A percentile compares a stretch with the other conserved stretches of the same genome.
Evolutionary conservation across 64 coral and sea anemone species (phyloP).

Genomic region (Actinia equina): DNA sequence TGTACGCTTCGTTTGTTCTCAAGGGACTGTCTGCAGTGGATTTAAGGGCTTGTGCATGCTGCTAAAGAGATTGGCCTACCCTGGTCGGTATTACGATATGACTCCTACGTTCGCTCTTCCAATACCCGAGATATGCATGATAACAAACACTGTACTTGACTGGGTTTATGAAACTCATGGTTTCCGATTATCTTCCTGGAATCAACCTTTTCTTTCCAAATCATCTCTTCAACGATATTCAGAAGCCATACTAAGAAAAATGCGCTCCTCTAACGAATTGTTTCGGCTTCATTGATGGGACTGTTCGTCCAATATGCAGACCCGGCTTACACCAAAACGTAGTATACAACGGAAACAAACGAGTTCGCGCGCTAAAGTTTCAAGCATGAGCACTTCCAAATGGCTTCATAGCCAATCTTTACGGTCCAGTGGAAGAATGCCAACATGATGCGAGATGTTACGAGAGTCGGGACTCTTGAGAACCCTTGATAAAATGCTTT

Average conservation of each 20-base stretch:
- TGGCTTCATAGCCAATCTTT: not conserved
- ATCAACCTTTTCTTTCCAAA: conserved; percentile 25
- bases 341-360: conserved; percentile 7
- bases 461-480: too few relatives aligned
- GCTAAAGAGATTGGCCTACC: too few relatives aligned
- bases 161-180: conserved; percentile 30
- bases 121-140: too few relatives aligned
- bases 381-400: not conserved
- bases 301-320: conserved; percentile 1
- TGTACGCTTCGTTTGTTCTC: too few relatives aligned
- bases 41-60: too few relatives aligned
- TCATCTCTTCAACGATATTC: conserved; percentile 2
- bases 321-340: conserved; percentile 18
- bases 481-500: too few relatives aligned
- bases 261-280: conserved; percentile 10
- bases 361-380: conserved; percentile 5
- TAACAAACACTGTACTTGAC: too few relatives aligned
- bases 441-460: not conserved
- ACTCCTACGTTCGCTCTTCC: too few relatives aligned
- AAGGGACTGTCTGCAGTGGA: too few relatives aligned
- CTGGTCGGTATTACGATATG: too few relatives aligned
- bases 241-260: not conserved
- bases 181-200: conserved; percentile 31
- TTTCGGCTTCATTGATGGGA: conserved; percentile 17
- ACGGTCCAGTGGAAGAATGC: not conserved